A percentile compares a stretch with the other conserved stretches of the same genome.
These are phyloP conservation scores for Heliopora coerulea DNA, from an alignment of 92 coral and sea anemone genomes.

Conservation along the genomic window DNA sequence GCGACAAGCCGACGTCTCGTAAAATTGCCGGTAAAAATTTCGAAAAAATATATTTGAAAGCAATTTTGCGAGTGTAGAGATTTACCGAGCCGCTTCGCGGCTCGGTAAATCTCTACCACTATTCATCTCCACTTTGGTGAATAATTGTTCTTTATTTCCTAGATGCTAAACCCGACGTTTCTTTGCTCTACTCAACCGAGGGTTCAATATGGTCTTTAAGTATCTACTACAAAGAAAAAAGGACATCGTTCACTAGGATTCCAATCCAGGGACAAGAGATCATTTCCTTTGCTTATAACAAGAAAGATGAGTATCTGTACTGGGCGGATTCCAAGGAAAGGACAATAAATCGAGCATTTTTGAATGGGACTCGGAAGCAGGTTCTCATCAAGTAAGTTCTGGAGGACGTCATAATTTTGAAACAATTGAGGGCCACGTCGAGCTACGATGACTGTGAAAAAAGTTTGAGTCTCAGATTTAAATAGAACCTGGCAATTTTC, in stretches of 20 bases:
- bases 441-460: not conserved
- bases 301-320: constrained; percentile 72
- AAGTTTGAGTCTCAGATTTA: no score
- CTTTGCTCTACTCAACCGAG: constrained; percentile 59
- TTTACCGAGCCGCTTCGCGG: no score
- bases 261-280: constrained; percentile 66
- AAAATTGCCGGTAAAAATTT: no score
- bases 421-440: no score
- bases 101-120: no score
- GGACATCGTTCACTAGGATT: constrained; percentile 54
- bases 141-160: no score
- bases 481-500: no score
- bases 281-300: constrained; percentile 75
- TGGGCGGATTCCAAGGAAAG: constrained; percentile 74
- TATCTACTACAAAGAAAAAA: constrained; percentile 57
- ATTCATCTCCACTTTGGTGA: no score
- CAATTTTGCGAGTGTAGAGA: no score
- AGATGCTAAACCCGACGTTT: constrained; percentile 54
- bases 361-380: constrained; percentile 68
- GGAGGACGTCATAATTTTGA: constrained; percentile 3
- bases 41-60: no score
- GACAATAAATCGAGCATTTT: constrained; percentile 69
- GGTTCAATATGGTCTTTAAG: constrained; percentile 68
- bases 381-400: constrained; percentile 53
- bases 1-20: no score